These are phyloP conservation scores for Drosophila arizonae DNA, from an alignment of 1,140 invertebrate species.

Conservation along the genomic window DNA sequence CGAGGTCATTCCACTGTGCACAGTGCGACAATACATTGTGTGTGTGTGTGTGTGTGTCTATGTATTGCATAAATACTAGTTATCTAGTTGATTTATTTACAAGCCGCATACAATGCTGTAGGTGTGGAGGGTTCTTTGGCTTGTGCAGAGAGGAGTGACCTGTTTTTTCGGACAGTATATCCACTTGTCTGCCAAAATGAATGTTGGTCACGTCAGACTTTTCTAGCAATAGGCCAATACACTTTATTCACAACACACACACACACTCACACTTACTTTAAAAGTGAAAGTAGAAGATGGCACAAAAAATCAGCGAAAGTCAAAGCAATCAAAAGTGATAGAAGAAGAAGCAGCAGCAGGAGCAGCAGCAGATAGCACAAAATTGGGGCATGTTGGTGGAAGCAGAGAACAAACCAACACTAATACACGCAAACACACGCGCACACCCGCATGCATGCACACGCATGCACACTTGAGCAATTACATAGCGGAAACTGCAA, in stretches of 20 bases:
- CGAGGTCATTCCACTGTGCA: conserved; percentile 73
- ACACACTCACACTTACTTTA: background rate
- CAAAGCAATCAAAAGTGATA: conserved; percentile 62
- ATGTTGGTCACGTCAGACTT: conserved; percentile 56
- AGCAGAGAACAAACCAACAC: conserved; percentile 19
- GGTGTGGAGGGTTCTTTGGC: background rate
- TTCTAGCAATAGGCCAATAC: background rate
- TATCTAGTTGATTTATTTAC: conserved; percentile 22
- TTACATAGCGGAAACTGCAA: conserved; percentile 15
- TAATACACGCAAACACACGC: conserved; percentile 18
- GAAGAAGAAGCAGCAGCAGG: background rate
- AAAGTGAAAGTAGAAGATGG: conserved; percentile 25
- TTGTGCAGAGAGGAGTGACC: conserved; percentile 42
- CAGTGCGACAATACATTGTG: conserved; percentile 49
- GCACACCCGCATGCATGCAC: conserved; percentile 4
- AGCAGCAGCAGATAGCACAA: conserved; percentile 34
- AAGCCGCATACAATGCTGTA: conserved; percentile 28
- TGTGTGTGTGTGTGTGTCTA: conserved; percentile 6
- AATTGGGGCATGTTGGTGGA: conserved; percentile 60
- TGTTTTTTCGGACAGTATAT: conserved; percentile 42
- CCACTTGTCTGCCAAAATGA: conserved; percentile 54
- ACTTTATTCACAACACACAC: conserved; percentile 36
- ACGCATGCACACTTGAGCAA: background rate
- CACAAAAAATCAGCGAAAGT: conserved; percentile 41
- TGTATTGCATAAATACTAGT: conserved; percentile 2